Conservation (phyloP, 1,140 invertebrate species). For the Cotesia chilonis region DNA sequence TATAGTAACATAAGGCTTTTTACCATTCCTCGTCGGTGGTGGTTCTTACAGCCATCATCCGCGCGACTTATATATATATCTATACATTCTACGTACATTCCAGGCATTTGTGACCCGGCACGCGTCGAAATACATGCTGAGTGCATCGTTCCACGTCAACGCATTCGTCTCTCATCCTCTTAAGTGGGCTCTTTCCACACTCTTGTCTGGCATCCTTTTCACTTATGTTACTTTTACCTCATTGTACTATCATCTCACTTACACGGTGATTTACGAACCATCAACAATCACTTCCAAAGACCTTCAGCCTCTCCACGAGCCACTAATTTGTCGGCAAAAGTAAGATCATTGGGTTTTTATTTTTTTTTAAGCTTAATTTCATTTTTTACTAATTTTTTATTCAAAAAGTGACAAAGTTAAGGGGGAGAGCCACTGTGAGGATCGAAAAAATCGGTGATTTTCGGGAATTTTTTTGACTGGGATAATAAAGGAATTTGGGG, state of each 20-base stretch:
- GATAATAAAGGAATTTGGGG: no score
- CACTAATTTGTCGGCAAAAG: not conserved
- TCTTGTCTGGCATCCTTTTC: not conserved
- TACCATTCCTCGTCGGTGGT: slow-evolving; percentile 49
- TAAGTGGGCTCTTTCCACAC: slow-evolving; percentile 35
- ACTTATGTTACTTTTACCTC: not conserved
- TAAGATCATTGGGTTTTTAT: not conserved
- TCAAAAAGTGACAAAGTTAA: no score
- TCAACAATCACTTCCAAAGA: slow-evolving; percentile 3
- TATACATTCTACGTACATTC: slow-evolving; percentile 18
- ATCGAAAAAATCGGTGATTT: no score
- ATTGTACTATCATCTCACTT: slow-evolving; percentile 3
- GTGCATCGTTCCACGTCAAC: slow-evolving; percentile 49
- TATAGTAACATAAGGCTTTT: slow-evolving; percentile 35
- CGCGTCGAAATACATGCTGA: slow-evolving; percentile 43
- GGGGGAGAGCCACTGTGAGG: no score
- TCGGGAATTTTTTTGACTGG: no score
- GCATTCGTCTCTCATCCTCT: slow-evolving; percentile 36
- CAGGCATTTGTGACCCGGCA: slow-evolving; percentile 37
- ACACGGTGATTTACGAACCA: slow-evolving; percentile 27
- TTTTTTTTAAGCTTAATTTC: not conserved
- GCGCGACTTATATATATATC: slow-evolving; percentile 21
- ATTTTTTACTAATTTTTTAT: no score
- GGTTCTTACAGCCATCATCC: slow-evolving; percentile 23
- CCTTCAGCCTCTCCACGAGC: not conserved